Evolutionary conservation across 2,888 invertebrate genomes (phyloP).

Genomic region (Ptychoptera contaminata): DNA sequence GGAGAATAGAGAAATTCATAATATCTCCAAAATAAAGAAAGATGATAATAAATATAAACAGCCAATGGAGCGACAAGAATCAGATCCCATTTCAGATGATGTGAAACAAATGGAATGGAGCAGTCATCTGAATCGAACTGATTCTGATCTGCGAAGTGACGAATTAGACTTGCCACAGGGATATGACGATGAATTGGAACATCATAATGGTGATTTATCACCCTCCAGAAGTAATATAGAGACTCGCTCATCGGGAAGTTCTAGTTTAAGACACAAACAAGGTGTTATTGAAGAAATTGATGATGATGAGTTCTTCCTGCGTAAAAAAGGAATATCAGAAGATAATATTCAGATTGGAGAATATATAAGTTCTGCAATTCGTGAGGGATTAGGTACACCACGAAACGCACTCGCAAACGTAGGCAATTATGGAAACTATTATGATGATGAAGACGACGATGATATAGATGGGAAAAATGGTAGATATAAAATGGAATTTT

Average conservation of each 20-base stretch:
- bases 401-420: conserved; percentile 49
- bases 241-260: conserved; percentile 42
- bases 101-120: conserved; percentile 30
- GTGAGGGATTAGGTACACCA: conserved; percentile 54
- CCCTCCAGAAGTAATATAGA: conserved; percentile 31
- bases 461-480: conserved; percentile 19
- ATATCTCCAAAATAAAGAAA: conserved; percentile 26
- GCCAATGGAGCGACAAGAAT: conserved; percentile 27
- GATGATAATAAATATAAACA: conserved; percentile 24
- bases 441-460: conserved; percentile 5
- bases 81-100: conserved; percentile 29
- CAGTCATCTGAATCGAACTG: conserved; percentile 22
- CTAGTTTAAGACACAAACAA: conserved; percentile 36
- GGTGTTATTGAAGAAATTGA: conserved; percentile 72
- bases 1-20: conserved; percentile 38
- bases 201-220: conserved; percentile 15
- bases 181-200: conserved; percentile 23
- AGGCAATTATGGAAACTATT: conserved; percentile 24
- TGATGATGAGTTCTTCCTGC: conserved; percentile 73
- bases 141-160: conserved; percentile 16
- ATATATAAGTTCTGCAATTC: conserved; percentile 62
- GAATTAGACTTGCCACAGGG: conserved; percentile 4
- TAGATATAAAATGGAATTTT: conserved; percentile 12
- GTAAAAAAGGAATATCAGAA: conserved; percentile 66
- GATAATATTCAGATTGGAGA: conserved; percentile 66